Conservation (phyloP, 2,797 vertebrate genomes). For the Enteromius unitaeniatus region DNA sequence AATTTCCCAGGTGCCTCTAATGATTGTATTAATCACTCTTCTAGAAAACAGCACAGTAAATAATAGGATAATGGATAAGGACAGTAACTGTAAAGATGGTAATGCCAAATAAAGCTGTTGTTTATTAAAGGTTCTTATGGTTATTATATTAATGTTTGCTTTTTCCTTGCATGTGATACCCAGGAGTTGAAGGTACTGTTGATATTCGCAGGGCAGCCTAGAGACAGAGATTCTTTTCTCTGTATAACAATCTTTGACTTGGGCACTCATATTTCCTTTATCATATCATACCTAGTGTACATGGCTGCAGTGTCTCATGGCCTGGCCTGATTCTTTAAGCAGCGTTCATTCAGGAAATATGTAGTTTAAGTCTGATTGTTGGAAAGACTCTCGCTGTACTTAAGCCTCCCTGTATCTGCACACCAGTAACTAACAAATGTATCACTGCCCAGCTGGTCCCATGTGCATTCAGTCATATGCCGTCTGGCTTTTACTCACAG, state of each 20-base stretch:
- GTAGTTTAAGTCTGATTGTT: conserved; percentile 69
- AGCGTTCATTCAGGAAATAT: conserved; percentile 61
- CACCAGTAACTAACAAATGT: conserved; percentile 77
- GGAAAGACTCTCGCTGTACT: conserved; percentile 69
- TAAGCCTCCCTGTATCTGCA: conserved; percentile 69
- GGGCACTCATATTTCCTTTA: conserved; percentile 48
- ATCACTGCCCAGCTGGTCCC: conserved; percentile 61
- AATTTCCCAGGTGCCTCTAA: neutral
- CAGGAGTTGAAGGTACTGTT: conserved; percentile 86
- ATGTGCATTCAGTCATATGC: conserved; percentile 62
- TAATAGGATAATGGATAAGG: conserved; percentile 34
- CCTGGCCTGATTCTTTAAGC: conserved; percentile 46
- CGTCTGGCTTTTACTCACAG: conserved; percentile 58
- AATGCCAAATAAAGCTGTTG: conserved; percentile 56
- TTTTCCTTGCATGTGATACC: conserved; percentile 79
- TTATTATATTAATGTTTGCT: conserved; percentile 77
- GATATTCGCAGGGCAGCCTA: conserved; percentile 72
- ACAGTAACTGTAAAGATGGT: conserved; percentile 52
- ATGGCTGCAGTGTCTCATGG: conserved; percentile 42
- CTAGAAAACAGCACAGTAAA: conserved; percentile 44
- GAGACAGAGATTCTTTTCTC: conserved; percentile 71
- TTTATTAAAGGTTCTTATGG: conserved; percentile 63
- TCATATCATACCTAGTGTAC: conserved; percentile 15
- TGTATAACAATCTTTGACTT: conserved; percentile 58
- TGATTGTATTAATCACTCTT: conserved; percentile 19